Evolutionary conservation across 1,140 invertebrate genomes (phyloP).

Genomic region (Anastrepha obliqua): DNA sequence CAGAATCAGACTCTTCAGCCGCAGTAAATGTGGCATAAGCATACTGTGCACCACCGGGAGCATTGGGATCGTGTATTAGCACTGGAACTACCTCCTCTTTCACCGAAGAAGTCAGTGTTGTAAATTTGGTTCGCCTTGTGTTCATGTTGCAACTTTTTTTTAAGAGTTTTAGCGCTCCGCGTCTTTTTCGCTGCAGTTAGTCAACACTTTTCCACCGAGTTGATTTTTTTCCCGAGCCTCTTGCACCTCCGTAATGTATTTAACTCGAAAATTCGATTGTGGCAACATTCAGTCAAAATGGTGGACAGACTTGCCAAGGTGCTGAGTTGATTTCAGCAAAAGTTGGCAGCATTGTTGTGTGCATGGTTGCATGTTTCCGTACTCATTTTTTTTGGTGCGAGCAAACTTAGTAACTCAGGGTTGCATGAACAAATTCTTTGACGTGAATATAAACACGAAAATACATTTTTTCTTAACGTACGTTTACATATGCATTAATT

Average conservation of each 20-base stretch:
- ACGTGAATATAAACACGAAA: too few species aligned
- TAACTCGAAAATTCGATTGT: conserved; percentile 61
- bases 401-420: neutral
- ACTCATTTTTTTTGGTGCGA: neutral
- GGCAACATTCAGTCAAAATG: conserved; percentile 65
- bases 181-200: conserved; percentile 55
- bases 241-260: conserved; percentile 46
- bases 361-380: neutral
- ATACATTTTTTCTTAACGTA: too few species aligned
- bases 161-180: conserved; percentile 20
- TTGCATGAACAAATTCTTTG: neutral
- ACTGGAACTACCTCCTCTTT: conserved; percentile 70
- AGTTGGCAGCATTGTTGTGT: conserved; percentile 25
- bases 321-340: neutral
- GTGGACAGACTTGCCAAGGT: conserved; percentile 57
- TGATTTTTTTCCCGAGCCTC: conserved; percentile 53
- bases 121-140: conserved; percentile 67
- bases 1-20: conserved; percentile 66
- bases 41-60: conserved; percentile 62
- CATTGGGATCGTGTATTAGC: conserved; percentile 63
- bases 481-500: too few species aligned
- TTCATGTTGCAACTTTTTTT: conserved; percentile 63
- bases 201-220: conserved; percentile 57
- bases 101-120: conserved; percentile 58
- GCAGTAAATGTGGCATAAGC: conserved; percentile 65